Evolutionary conservation across 2,797 vertebrate genomes (phyloP), one percentile per base, ranked within the genome.

Genomic region (Borostomias antarcticus): DNA sequence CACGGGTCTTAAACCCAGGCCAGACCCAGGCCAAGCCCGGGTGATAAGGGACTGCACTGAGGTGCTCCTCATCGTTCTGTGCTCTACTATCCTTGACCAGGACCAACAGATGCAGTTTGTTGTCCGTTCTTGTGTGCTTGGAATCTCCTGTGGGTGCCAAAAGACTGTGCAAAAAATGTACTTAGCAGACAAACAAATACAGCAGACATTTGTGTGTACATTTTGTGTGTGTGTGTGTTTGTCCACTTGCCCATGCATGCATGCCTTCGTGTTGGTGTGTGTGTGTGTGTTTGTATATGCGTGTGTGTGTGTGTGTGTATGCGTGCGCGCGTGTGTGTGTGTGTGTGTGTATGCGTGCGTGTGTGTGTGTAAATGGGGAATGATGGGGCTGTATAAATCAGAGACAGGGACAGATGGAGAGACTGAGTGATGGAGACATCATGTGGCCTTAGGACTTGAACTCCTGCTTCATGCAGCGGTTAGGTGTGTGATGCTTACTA

Each of bases 161-260:
- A 86, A 82, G 68, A 79, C 76, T 79, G 79, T 78, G 72, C 67
- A 66, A 68, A 70, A 72, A 72, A 67, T 70, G 69, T 68, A 67
- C 72, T 77, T 72, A 87, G 79, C 75, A 82, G 76, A 85, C 67
- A 58, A 83, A 82, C 59, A 79, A 73, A 86, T 80, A 82, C 84
- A 88, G 85, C 86, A 84, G 78, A 65, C 74, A 52, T 83, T 79
- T 78, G 71, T 82, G 73, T 63, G 48, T 43, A 33, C 50, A 56
- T 48, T 58, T 33, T 35, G 6, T 57, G 33, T 47, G 32, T 48
- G 4, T 50, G 13, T 40, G 54, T n/a, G n/a, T 76, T 74, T 58
- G 30, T 15, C 17, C 73, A 33, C 33, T 19, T 59, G 70, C n/a
- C n/a, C n/a, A n/a, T n/a, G n/a, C n/a, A n/a, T n/a, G n/a, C n/a